These are phyloP conservation scores for Isaurus tuberculatus DNA, from an alignment of 92 coral and sea anemone species.

Conservation along the genomic window DNA sequence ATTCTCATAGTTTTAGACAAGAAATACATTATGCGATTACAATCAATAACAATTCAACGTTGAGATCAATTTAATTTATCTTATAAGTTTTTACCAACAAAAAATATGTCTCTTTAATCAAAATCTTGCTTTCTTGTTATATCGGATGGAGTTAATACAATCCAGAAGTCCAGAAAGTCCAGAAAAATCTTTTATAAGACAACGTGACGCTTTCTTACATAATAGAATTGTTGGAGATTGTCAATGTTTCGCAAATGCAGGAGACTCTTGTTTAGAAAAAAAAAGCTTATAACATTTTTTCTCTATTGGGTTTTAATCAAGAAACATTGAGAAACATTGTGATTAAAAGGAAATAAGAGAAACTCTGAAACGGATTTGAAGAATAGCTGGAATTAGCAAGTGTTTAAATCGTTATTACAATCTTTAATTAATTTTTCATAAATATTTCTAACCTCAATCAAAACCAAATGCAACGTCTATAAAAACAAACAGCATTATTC, in stretches of 20 bases:
- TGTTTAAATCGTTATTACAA: not conserved
- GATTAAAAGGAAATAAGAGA: not conserved
- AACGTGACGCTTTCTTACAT: not conserved
- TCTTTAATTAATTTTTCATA: not conserved
- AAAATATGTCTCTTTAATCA: too few relatives aligned
- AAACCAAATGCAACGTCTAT: too few relatives aligned
- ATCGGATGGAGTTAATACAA: not conserved
- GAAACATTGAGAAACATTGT: constrained; percentile 8
- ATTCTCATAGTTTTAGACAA: too few relatives aligned
- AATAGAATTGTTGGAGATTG: too few relatives aligned
- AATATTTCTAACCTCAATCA: not conserved
- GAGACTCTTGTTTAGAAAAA: not conserved
- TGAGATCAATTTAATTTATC: too few relatives aligned
- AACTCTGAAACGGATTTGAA: not conserved
- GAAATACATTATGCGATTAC: too few relatives aligned
- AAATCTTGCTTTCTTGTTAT: too few relatives aligned
- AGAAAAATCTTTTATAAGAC: not conserved
- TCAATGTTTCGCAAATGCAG: too few relatives aligned
- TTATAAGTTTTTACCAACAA: too few relatives aligned
- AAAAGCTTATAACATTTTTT: not conserved
- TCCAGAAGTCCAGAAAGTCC: not conserved
- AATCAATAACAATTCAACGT: too few relatives aligned
- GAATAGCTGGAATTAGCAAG: not conserved
- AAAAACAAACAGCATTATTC: not conserved
- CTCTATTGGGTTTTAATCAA: not conserved